A percentile compares a stretch with the other conserved stretches of the same genome.
Conservation (phyloP, 2,797 vertebrate species). For the Triplophysa yarkandensis region DNA sequence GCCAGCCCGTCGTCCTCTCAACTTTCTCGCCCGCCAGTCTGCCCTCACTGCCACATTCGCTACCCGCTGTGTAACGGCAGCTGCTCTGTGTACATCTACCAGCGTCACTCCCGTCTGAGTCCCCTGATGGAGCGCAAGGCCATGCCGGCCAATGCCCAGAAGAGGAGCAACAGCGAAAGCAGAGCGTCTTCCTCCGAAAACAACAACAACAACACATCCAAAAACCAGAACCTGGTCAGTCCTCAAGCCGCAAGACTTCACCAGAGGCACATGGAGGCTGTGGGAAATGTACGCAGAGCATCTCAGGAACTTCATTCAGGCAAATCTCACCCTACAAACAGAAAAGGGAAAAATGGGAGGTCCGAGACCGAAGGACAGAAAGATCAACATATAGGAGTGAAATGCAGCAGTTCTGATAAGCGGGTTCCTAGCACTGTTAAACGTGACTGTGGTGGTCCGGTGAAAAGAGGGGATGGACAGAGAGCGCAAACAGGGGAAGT, state of each 20-base stretch:
- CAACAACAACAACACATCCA: constrained; percentile 61
- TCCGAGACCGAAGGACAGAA: constrained; percentile 73
- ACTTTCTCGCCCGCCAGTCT: constrained; percentile 71
- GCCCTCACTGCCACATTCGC: constrained; percentile 79
- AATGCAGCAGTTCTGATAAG: constrained; percentile 66
- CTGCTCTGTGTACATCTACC: constrained; percentile 78
- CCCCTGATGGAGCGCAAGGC: constrained; percentile 73
- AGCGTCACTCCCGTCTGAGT: constrained; percentile 79
- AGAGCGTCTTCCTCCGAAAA: constrained; percentile 68
- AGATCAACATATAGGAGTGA: constrained; percentile 57
- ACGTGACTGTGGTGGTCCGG: constrained; percentile 62
- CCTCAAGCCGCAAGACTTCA: constrained; percentile 71
- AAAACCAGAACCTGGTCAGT: constrained; percentile 71
- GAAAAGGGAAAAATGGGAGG: constrained; percentile 68
- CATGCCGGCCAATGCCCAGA: constrained; percentile 61
- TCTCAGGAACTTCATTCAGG: constrained; percentile 57
- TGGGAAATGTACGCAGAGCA: constrained; percentile 72
- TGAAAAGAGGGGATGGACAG: constrained; percentile 69
- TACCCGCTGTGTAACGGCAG: constrained; percentile 80
- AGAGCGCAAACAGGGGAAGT: constrained; percentile 63
- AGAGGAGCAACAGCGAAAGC: constrained; percentile 81
- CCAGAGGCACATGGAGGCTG: constrained; percentile 73
- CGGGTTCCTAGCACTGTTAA: constrained; percentile 62
- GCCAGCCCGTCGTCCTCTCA: constrained; percentile 66
- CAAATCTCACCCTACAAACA: constrained; percentile 62